Evolutionary conservation across 2,888 invertebrate species (phyloP).

Genomic region (Dynastes hyllus): DNA sequence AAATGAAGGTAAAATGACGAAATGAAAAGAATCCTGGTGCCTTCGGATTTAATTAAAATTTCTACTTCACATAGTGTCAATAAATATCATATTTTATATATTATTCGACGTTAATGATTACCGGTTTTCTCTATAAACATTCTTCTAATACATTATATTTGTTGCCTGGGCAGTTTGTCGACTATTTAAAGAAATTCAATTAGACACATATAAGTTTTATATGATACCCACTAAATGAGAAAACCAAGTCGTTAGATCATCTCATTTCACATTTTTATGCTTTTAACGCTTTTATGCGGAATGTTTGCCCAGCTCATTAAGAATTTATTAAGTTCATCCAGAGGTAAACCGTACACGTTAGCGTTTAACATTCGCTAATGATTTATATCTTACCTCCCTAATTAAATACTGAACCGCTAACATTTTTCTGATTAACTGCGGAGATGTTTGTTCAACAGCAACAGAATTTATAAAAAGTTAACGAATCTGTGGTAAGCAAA

Average conservation of each 20-base stretch:
- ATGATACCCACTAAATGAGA: conserved; percentile 6
- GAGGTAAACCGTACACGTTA: neutral
- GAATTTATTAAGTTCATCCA: neutral
- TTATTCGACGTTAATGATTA: conserved; percentile 39
- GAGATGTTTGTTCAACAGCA: no score
- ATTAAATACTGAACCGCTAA: neutral
- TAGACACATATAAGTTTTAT: conserved; percentile 13
- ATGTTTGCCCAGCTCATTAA: neutral
- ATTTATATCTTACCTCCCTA: neutral
- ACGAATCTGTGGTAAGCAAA: no score
- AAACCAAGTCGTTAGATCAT: conserved; percentile 6
- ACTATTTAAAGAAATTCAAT: conserved; percentile 33
- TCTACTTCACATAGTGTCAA: neutral
- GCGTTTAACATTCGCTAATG: neutral
- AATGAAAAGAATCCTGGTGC: conserved; percentile 16
- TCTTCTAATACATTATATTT: conserved; percentile 39
- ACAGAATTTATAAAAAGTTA: no score
- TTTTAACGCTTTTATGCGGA: conserved; percentile 21
- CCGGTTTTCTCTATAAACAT: conserved; percentile 27
- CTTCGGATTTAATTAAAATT: conserved; percentile 37
- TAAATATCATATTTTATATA: conserved; percentile 42
- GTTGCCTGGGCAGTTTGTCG: neutral
- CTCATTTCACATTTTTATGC: conserved; percentile 7
- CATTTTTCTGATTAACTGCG: neutral
- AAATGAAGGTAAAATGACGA: conserved; percentile 15